Conservation (phyloP, 2,797 vertebrate species). For the Kryptopterus vitreolus region DNA sequence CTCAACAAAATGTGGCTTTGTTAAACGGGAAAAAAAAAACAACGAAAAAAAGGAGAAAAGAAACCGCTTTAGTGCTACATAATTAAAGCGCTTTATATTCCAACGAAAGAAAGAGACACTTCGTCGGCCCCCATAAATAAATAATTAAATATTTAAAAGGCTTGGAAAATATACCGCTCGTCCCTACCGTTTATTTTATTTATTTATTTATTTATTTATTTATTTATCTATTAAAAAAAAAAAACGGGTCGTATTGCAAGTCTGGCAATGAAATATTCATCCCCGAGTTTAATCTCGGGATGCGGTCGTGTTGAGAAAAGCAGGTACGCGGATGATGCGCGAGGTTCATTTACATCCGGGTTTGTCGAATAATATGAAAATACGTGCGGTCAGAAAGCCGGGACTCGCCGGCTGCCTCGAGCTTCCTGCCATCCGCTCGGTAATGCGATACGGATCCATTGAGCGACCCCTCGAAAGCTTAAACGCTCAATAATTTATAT, state of each 20-base stretch:
- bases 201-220: background rate
- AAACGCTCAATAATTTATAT: conserved; percentile 16
- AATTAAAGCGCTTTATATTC: conserved; percentile 38
- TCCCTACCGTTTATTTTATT: background rate
- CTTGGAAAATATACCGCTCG: background rate
- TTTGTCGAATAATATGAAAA: conserved; percentile 23
- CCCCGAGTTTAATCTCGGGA: background rate
- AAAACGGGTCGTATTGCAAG: background rate
- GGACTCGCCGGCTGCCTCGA: background rate
- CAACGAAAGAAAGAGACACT: background rate
- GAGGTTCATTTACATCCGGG: conserved; percentile 23
- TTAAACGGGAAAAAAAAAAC: background rate
- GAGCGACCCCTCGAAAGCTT: background rate
- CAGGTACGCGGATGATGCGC: background rate
- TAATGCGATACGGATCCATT: background rate
- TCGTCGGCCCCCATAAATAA: conserved; percentile 5
- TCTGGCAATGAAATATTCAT: conserved; percentile 16
- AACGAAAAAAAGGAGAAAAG: background rate
- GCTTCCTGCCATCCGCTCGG: background rate
- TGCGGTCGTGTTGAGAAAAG: background rate
- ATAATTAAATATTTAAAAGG: conserved; percentile 26
- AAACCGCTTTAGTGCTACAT: conserved; percentile 12
- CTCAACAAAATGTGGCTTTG: conserved; percentile 2
- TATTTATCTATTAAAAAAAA: too few relatives aligned
- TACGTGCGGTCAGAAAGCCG: conserved; percentile 1